phyloP scores from a whole-genome alignment of 2,888 invertebrate genomes.

The Sclerodermus sp. region DNA sequence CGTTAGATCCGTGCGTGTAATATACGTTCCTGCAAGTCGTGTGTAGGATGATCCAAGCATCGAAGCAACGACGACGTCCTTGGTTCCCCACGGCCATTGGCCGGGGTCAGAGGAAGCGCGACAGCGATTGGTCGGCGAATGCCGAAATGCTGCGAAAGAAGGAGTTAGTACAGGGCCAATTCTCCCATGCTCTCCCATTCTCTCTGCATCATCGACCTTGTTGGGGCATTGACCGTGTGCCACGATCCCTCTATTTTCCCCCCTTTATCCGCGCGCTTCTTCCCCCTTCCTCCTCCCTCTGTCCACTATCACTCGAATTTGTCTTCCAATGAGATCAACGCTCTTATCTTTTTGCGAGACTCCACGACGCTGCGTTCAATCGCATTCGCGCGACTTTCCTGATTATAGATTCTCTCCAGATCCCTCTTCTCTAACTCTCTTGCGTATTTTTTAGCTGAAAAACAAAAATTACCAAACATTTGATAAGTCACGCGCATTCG shows the following conservation, averaged over 20 bases:
- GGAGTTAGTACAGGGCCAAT: background rate
- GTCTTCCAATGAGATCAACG: constrained; percentile 20
- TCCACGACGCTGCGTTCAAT: background rate
- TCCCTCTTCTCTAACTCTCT: too few species aligned
- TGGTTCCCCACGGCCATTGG: constrained; percentile 54
- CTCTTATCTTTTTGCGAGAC: constrained; percentile 23
- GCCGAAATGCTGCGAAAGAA: constrained; percentile 2
- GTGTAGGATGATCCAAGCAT: too few species aligned
- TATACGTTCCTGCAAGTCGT: too few species aligned
- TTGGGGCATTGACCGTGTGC: constrained; percentile 50
- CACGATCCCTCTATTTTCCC: too few species aligned
- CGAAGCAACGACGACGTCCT: too few species aligned
- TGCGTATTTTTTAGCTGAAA: too few species aligned
- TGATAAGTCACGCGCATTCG: too few species aligned
- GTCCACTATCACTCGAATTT: constrained; percentile 17
- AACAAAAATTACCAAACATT: too few species aligned
- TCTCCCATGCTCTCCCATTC: background rate
- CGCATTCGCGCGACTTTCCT: too few species aligned
- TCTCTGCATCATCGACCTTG: constrained; percentile 48
- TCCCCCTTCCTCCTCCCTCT: constrained; percentile 12
- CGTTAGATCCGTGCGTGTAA: too few species aligned
- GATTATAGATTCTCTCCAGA: too few species aligned
- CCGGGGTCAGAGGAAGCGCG: constrained; percentile 42
- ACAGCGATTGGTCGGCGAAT: constrained; percentile 25
- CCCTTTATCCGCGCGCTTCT: constrained; percentile 12